Conservation (phyloP, 1,140 invertebrate species). For the Colletes latitarsis region DNA sequence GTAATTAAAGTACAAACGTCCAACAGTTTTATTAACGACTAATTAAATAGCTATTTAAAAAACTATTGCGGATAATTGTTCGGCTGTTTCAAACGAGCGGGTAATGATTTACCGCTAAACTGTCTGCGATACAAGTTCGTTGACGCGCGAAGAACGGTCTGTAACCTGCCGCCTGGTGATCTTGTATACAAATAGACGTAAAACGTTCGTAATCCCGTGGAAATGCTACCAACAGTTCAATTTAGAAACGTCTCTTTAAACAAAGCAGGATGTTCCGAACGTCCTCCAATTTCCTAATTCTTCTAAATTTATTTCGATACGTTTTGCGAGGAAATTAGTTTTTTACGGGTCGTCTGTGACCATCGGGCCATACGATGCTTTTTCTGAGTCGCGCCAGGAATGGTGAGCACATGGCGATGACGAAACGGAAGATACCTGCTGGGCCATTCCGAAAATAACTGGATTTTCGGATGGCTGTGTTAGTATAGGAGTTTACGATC, state of each 20-base stretch:
- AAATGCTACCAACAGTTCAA: too few species aligned
- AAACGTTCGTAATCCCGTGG: background rate
- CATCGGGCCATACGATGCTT: background rate
- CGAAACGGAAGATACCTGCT: conserved; percentile 13
- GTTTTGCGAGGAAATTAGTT: background rate
- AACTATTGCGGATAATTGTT: too few species aligned
- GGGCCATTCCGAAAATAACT: background rate
- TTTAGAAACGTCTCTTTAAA: too few species aligned
- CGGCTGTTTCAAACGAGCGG: background rate
- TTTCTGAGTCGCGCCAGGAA: background rate
- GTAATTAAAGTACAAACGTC: background rate
- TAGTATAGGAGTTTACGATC: conserved; percentile 2
- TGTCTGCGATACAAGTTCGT: conserved; percentile 34
- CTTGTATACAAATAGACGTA: background rate
- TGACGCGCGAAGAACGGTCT: conserved; percentile 9
- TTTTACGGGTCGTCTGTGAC: background rate
- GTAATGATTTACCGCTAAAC: conserved; percentile 39
- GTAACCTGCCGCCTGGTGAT: background rate
- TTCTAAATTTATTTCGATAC: too few species aligned
- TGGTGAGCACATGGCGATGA: conserved; percentile 14
- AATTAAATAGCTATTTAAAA: too few species aligned
- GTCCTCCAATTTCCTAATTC: too few species aligned
- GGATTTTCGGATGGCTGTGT: background rate
- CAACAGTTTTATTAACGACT: background rate
- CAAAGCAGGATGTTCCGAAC: too few species aligned